Percentiles rank a stretch among this genome's conserved stretches.
These are phyloP conservation scores for Megalops atlanticus DNA, from an alignment of 2,113 vertebrate genomes.

Conservation along the genomic window DNA sequence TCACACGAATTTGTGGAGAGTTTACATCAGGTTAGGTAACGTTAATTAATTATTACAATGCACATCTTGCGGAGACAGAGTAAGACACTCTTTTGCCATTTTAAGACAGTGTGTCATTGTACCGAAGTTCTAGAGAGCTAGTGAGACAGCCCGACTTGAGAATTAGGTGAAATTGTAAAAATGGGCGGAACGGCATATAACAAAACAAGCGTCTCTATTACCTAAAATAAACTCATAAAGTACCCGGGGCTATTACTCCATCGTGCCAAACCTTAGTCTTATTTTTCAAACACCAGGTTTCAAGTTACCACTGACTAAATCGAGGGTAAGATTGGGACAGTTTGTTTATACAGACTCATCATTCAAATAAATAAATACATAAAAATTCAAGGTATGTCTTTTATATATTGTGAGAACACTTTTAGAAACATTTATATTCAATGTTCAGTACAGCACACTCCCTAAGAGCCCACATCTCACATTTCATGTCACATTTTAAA, in stretches of 20 bases:
- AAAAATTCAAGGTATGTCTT: constrained; percentile 53
- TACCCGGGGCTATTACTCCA: constrained; percentile 79
- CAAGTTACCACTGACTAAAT: constrained; percentile 61
- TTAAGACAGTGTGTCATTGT: constrained; percentile 36
- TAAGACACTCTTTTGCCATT: not conserved
- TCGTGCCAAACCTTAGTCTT: constrained; percentile 74
- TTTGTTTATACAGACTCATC: constrained; percentile 63
- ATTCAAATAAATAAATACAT: constrained; percentile 45
- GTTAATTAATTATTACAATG: not conserved
- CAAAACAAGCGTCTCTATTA: constrained; percentile 85
- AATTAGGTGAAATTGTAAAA: constrained; percentile 79
- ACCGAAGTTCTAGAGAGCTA: constrained; percentile 71
- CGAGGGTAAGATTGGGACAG: constrained; percentile 55
- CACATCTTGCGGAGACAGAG: not conserved
- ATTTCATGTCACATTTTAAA: too few species aligned
- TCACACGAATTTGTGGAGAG: too few species aligned
- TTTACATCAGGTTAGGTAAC: not conserved
- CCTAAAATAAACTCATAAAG: constrained; percentile 91
- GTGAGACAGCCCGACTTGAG: constrained; percentile 75
- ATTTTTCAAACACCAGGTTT: constrained; percentile 62
- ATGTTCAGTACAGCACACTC: too few species aligned
- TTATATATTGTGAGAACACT: too few species aligned
- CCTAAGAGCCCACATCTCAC: too few species aligned
- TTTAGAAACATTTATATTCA: too few species aligned
- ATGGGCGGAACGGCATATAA: constrained; percentile 70